Evolutionary conservation across 2,113 vertebrate genomes (phyloP), one percentile per base, ranked within the genome.

Genomic region (Podarcis muralis): DNA sequence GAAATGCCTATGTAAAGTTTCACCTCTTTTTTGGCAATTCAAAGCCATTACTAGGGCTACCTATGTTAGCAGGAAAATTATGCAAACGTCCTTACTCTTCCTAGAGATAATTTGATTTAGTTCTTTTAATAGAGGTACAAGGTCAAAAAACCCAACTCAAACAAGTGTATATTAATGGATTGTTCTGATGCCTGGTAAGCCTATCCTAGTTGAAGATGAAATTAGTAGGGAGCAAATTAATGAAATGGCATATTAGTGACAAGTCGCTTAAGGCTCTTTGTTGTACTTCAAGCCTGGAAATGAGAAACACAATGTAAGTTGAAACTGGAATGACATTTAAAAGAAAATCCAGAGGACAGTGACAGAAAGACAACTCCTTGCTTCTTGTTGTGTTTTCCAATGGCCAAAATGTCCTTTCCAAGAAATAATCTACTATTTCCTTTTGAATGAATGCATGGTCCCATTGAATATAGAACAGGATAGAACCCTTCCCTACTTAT

Each of bases 401-500:
- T 90, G 90, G 91, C 84, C 27, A 84, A 91, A 86, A 66, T 92
- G 90, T 87, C 81, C 92, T 65, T 86, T 89, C 86, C 88, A 91
- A 94, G 91, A 92, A 92, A 68, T 90, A 92, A 74, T 85, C 0
- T 0, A 82, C 91, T 92, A 84, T 90, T 94, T 95, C 62, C 62
- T 82, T 78, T 40, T 86, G 89, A 86, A 75, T 86, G 84, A 86
- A 75, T 69, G 16, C 18, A 40, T 86, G 89, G 79, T 82, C 92
- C 87, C 91, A 83, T 91, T 93, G 94, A 95, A 93, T 95, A 93
- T 92, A 91, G 92, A 94, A 87, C 43, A 88, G 88, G 79, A 86
- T 75, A 91, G 86, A 88, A 89, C 83, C 89, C 84, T 90, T 92
- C 87, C 89, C 84, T 86, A 89, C 87, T 94, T 88, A 88, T 90